Evolutionary conservation across 2,888 invertebrate species (phyloP), one percentile per base, ranked within the genome.

Genomic region (Barypeithes pellucidus): DNA sequence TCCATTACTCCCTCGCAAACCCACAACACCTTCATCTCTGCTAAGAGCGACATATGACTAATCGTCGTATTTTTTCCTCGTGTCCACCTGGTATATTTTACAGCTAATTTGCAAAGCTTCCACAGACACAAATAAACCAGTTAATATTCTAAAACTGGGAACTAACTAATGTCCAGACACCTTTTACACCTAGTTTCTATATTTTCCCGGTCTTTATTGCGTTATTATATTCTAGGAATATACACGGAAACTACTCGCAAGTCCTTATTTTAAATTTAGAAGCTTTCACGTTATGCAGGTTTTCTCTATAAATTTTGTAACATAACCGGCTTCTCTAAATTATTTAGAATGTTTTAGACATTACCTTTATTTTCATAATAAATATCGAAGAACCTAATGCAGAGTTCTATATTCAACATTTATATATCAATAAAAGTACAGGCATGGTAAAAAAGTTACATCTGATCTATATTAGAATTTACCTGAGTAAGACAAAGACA

Each of bases 181-280:
- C 61, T 66, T 70, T 73, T 52, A 41, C 54, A 69, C 67, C 73
- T 36, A 67, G 63, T 62, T 73, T 70, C 74, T 72, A 76, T 73
- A 75, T 78, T 77, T 77, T 77, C 68, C 75, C 68, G 47, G 76
- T 77, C 76, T 78, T 77, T 73, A 74, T 75, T 43, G 1, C n/a
- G 39, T 72, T 59, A 59, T 73, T 73, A 77, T 77, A 78, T 77
- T 78, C 76, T 67, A 47, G 73, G 75, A 76, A 78, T 76, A 29
- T 24, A 24, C 9, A 78, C 78, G 78, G 78, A 78, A 78, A 75
- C 47, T 16, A 36, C 54, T 57, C 16, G 54, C 29, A 11, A 29
- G 54, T 47, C 36, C 67, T 67, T 62, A 57, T 43, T 67, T 57
- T 67, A 54, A 43, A 57, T 67, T 67, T 67, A 57, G 36, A 41